These are phyloP conservation scores for Drosophila robusta DNA, from an alignment of 2,888 invertebrate species.

Conservation along the genomic window DNA sequence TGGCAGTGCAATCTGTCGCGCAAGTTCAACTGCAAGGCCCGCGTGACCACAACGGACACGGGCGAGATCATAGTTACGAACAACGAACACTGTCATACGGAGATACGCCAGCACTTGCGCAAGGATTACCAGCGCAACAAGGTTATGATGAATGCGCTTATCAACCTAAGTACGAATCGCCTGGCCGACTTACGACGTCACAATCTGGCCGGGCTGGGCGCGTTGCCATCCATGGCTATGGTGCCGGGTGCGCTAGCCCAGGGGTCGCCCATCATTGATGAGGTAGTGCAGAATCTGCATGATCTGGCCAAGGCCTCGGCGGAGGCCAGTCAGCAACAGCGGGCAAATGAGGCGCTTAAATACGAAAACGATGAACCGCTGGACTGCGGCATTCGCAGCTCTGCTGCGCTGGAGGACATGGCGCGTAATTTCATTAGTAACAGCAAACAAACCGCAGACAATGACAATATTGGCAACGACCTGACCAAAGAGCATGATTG, in stretches of 20 bases:
- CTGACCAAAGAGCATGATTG: conserved; percentile 59
- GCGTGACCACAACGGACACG: conserved; percentile 85
- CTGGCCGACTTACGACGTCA: conserved; percentile 78
- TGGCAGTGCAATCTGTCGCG: conserved; percentile 85
- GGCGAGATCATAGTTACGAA: conserved; percentile 84
- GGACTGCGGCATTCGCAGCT: conserved; percentile 75
- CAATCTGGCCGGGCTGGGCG: conserved; percentile 54
- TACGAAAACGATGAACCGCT: conserved; percentile 70
- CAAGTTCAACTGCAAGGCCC: conserved; percentile 85
- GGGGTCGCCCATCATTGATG: conserved; percentile 66
- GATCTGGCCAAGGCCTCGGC: conserved; percentile 73
- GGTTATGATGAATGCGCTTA: conserved; percentile 84
- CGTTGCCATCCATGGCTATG: conserved; percentile 55
- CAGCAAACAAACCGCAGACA: conserved; percentile 33
- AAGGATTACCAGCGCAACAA: conserved; percentile 85
- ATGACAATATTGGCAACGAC: conserved; percentile 45
- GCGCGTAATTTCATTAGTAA: conserved; percentile 61
- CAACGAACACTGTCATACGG: conserved; percentile 86
- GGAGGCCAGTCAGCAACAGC: conserved; percentile 55
- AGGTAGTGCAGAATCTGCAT: conserved; percentile 71
- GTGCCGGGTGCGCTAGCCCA: conserved; percentile 50
- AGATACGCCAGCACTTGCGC: conserved; percentile 85
- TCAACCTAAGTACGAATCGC: conserved; percentile 82
- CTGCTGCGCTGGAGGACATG: conserved; percentile 62
- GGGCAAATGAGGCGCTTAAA: conserved; percentile 47